Percentiles rank a stretch among this genome's conserved stretches.
These are phyloP conservation scores for Daktulosphaira vitifoliae DNA, from an alignment of 1,140 invertebrate species.

Conservation along the genomic window DNA sequence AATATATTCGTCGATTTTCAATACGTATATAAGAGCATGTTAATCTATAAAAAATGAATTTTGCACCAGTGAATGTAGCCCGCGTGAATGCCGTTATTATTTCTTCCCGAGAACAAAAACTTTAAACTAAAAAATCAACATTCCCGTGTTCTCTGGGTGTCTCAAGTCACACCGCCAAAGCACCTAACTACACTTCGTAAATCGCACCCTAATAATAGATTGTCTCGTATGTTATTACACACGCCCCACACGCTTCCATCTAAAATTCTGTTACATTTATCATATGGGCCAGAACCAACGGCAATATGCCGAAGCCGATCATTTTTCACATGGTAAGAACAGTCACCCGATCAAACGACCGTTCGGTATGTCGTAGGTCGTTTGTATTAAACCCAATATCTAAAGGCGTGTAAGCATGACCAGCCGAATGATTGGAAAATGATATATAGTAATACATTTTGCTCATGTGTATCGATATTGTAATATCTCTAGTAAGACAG, in stretches of 20 bases:
- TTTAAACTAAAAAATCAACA: too few relatives aligned
- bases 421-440: slow-evolving; percentile 17
- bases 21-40: too few relatives aligned
- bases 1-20: too few relatives aligned
- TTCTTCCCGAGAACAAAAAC: too few relatives aligned
- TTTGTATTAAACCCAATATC: background rate
- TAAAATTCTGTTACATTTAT: slow-evolving; percentile 12
- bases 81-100: too few relatives aligned
- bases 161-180: background rate
- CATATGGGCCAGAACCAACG: slow-evolving; percentile 11
- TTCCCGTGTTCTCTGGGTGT: too few relatives aligned
- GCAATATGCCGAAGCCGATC: slow-evolving; percentile 15
- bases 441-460: slow-evolving; percentile 12
- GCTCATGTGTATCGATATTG: background rate
- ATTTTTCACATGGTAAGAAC: slow-evolving; percentile 5
- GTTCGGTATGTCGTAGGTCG: too few relatives aligned
- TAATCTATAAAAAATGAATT: too few relatives aligned
- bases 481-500: too few relatives aligned
- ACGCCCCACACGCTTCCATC: background rate
- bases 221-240: slow-evolving; percentile 19
- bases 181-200: background rate
- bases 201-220: slow-evolving; percentile 34
- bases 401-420: background rate
- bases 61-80: too few relatives aligned
- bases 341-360: too few relatives aligned